Base-by-base conservation (phyloP, 2,888 invertebrate species). In the Trachelus troglodyta region DNA sequence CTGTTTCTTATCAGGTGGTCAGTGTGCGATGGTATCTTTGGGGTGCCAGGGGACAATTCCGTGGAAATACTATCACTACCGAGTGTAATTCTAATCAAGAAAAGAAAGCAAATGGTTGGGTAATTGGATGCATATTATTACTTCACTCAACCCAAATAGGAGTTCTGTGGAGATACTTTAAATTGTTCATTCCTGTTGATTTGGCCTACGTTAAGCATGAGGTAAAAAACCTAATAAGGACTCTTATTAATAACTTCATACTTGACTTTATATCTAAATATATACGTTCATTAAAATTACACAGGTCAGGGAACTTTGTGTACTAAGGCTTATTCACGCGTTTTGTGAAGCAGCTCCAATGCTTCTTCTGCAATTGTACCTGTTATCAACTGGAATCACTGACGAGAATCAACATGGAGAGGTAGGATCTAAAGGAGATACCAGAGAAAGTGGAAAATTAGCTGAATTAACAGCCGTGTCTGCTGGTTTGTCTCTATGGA, bases 341-440 rank as follows among this genome's bases (percentile, higher is more conserved):
- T 97, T 98, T 91, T 95, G 96, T 87, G 96, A 97, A 90, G 97
- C 97, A 30, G 96, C 97, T 11, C 98, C 98, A 1, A 96, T 98
- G 96, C 91, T 98, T 79, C 92, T 97, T 4, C 93, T 98, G 23
- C 97, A 97, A 88, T 92, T 96, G 56, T 97, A 96, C 90, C 93
- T 97, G 74, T 92, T 97, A 79, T 94, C 92, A 90, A 92, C 90
- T 12, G 90, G 89, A 56, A 81, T 86, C 11, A 82, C 80, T n/a
- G 83, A 80, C n/a, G 85, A 84, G 40, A 78, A 79, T 12, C 83
- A 82, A 34, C 82, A 84, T 34, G 81, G 73, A 71, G 83, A 85
- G 34, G 81, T n/a, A 69, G 81, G 85, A 75, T 56, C 56, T 23
- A 56, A 56, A 56, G 82, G 78, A 56, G 83, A 90, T 11, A 85